phyloP scores from a whole-genome alignment of 2,113 vertebrate species.

The Albula goreensis region DNA sequence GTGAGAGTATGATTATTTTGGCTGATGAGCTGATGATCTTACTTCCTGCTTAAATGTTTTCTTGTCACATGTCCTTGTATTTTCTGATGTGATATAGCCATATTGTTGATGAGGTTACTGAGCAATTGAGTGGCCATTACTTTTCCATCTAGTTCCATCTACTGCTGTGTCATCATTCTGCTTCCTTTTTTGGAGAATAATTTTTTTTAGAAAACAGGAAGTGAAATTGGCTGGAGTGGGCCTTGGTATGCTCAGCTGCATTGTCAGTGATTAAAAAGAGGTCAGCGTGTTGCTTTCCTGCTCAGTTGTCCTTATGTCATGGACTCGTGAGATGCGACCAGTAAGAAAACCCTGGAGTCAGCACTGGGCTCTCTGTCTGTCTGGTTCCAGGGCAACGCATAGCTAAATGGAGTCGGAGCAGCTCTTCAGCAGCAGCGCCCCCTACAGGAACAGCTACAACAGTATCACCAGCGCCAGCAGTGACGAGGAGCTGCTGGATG shows the following conservation, averaged over 20 bases:
- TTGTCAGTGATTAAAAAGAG: neutral
- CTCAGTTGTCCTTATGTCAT: neutral
- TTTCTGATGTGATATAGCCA: no score
- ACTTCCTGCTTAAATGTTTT: no score
- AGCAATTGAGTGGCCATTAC: no score
- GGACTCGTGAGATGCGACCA: neutral
- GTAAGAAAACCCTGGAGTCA: neutral
- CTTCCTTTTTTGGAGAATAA: no score
- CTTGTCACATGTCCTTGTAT: no score
- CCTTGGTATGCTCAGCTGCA: no score
- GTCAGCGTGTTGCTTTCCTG: neutral
- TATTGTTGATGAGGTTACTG: no score
- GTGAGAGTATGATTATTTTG: neutral
- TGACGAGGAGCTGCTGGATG: conserved; percentile 96
- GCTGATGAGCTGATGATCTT: neutral
- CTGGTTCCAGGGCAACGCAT: conserved; percentile 69
- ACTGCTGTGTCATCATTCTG: no score
- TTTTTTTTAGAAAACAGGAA: no score
- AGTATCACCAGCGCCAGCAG: conserved; percentile 98
- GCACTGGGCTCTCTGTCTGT: neutral
- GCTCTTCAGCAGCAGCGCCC: conserved; percentile 93
- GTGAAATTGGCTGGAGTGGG: no score
- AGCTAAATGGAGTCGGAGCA: conserved; percentile 99
- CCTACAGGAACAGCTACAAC: conserved; percentile 93
- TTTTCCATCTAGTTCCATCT: no score